Conservation (phyloP, 2,888 invertebrate genomes). For the Pardosa pseudoannulata region DNA sequence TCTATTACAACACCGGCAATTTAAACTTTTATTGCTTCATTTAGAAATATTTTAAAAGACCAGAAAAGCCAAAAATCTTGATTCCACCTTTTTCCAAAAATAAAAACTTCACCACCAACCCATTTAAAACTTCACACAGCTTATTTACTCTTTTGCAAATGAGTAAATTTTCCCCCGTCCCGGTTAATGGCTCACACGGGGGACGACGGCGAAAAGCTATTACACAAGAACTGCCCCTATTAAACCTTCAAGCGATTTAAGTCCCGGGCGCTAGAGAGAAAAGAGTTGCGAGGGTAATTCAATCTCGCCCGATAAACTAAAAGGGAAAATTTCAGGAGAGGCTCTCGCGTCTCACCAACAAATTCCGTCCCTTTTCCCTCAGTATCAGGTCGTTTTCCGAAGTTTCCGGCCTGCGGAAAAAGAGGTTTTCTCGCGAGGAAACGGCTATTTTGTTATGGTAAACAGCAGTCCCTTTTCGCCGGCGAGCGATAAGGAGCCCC, state of each 20-base stretch:
- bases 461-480: constrained; percentile 49
- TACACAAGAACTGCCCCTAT: constrained; percentile 2
- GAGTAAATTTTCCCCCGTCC: background rate
- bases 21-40: no score
- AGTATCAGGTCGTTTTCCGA: constrained; percentile 51
- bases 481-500: constrained; percentile 47
- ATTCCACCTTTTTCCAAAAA: no score
- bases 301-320: constrained; percentile 48
- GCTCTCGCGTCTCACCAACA: constrained; percentile 42
- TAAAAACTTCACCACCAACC: background rate
- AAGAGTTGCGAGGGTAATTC: constrained; percentile 52
- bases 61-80: no score
- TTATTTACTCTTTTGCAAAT: constrained; percentile 1
- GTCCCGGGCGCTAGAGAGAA: constrained; percentile 19
- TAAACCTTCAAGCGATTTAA: constrained; percentile 6
- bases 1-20: no score
- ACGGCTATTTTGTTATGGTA: constrained; percentile 71
- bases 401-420: constrained; percentile 68
- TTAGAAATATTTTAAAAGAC: no score
- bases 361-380: constrained; percentile 56
- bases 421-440: constrained; percentile 61
- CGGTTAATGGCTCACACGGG: background rate
- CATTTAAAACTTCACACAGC: background rate
- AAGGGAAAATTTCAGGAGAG: constrained; percentile 32
- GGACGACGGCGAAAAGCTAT: constrained; percentile 1